Conservation (phyloP, 2,113 vertebrate genomes). For the Herpetotheres cachinnans region DNA sequence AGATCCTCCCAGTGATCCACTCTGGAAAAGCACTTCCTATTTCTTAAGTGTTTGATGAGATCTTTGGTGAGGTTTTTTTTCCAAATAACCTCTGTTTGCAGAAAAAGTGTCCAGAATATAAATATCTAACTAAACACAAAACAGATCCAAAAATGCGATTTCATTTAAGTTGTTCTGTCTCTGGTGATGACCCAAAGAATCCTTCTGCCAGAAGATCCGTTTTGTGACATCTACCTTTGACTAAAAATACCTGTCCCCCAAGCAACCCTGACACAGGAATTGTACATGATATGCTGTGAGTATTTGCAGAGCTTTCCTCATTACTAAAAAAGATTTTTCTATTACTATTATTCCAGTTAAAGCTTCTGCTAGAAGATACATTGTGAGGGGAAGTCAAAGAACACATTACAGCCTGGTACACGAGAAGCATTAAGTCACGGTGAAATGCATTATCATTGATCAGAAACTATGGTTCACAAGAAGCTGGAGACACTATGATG, state of each 20-base stretch:
- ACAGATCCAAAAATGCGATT: not conserved
- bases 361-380: not conserved
- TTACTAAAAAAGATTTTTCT: not conserved
- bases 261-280: not conserved
- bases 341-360: not conserved
- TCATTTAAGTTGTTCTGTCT: not conserved
- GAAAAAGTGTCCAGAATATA: not conserved
- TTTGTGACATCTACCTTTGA: not conserved
- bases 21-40: not conserved
- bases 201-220: not conserved
- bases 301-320: not conserved
- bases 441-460: not conserved
- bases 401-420: not conserved
- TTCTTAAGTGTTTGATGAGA: not conserved
- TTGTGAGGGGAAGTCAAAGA: rapidly evolving
- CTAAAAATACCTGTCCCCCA: not conserved
- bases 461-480: not conserved
- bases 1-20: not conserved
- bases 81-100: not conserved
- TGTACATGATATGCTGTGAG: not conserved
- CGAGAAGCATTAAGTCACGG: not conserved
- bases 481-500: not conserved
- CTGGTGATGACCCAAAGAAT: not conserved
- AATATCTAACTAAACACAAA: not conserved
- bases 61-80: no score